phyloP scores from a whole-genome alignment of 2,888 invertebrate genomes.

The Willowsia nigromaculata region DNA sequence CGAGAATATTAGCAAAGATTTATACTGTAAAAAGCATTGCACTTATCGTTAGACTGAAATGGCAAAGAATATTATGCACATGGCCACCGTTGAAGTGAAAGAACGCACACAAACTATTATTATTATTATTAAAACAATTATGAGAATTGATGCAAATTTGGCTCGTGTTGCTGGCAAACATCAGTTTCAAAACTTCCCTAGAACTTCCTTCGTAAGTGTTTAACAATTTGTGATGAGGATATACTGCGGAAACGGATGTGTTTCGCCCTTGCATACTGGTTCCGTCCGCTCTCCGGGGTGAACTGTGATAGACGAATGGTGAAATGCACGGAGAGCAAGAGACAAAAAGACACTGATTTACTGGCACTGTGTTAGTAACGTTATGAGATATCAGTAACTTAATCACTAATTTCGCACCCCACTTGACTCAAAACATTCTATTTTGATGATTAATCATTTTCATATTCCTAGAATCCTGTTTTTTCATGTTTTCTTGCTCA shows the following conservation, averaged over 20 bases:
- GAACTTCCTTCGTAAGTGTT: neutral
- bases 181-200: neutral
- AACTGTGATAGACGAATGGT: neutral
- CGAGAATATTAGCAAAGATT: neutral
- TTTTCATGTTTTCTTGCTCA: neutral
- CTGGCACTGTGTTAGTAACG: conserved; percentile 53
- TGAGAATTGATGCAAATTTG: too few species aligned
- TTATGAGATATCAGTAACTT: conserved; percentile 26
- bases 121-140: neutral
- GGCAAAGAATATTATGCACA: neutral
- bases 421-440: conserved; percentile 28
- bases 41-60: neutral
- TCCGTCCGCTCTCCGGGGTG: conserved; percentile 60
- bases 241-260: conserved; percentile 49
- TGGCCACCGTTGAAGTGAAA: conserved; percentile 15
- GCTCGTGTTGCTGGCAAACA: neutral
- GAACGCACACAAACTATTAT: neutral
- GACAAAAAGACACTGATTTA: neutral
- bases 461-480: conserved; percentile 20
- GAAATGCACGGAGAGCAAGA: neutral
- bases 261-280: conserved; percentile 63
- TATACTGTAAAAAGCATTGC: neutral
- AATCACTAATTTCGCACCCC: conserved; percentile 19
- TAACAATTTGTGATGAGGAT: neutral
- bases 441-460: too few species aligned